A percentile compares a stretch with the other conserved stretches of the same genome.
These are phyloP conservation scores for Salpingus planirostris DNA, from an alignment of 2,888 invertebrate genomes.

Conservation along the genomic window DNA sequence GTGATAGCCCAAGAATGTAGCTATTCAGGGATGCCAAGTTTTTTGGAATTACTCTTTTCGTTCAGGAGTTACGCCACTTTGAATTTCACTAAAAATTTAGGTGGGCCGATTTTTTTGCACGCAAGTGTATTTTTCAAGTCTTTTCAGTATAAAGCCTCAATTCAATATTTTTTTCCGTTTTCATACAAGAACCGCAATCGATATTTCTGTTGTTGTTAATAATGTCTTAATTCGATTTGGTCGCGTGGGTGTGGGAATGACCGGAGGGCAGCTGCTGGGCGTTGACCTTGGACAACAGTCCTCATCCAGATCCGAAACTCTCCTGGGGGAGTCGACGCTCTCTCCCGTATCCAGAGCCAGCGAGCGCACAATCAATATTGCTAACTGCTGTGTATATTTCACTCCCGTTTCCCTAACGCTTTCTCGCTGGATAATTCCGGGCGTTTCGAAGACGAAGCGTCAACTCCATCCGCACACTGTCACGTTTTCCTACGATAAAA, in stretches of 20 bases:
- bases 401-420: slow-evolving; percentile 16
- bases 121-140: too few species aligned
- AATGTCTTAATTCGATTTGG: not conserved
- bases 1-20: too few species aligned
- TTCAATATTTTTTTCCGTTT: too few species aligned
- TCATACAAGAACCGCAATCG: not conserved
- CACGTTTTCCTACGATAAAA: too few species aligned
- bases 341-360: too few species aligned
- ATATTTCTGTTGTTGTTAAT: not conserved
- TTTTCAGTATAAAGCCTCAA: too few species aligned
- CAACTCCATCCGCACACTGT: too few species aligned
- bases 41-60: too few species aligned
- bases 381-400: slow-evolving; percentile 20
- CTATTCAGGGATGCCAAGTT: too few species aligned
- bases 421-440: slow-evolving; percentile 13
- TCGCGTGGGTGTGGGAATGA: slow-evolving; percentile 2
- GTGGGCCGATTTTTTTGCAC: too few species aligned
- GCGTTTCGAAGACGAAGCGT: slow-evolving; percentile 6
- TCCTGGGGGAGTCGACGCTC: slow-evolving; percentile 15
- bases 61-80: too few species aligned
- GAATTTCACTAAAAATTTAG: too few species aligned
- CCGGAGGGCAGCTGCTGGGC: slow-evolving; percentile 10
- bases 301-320: slow-evolving; percentile 14
- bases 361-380: slow-evolving; percentile 20
- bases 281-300: slow-evolving; percentile 17